Base-by-base conservation (phyloP, 2,113 vertebrate species). In the Gymnorhina tibicen region DNA sequence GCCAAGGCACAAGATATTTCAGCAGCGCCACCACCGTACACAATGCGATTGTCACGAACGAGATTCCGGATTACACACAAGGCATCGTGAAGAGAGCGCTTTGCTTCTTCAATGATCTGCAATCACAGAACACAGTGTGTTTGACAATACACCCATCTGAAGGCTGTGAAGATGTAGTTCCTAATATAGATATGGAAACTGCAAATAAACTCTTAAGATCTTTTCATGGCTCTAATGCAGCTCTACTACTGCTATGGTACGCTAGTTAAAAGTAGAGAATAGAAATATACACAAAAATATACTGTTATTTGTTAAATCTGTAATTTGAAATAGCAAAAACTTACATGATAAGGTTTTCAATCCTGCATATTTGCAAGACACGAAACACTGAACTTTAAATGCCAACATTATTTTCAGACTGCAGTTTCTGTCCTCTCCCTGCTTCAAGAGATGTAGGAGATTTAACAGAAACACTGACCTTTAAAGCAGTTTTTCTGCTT, bases 71-170 rank as follows among this genome's bases (percentile, higher is more conserved):
- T 99, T 16, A 99, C 99, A 44, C 99, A 99, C 81, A 99, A 50
- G 3, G 99, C 99, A 26, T 99, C 99, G 4, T 99, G 99, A 39
- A 99, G 99, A 4, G 99, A 99, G 5, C 99, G 98, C 81, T 99
- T 99, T 1, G 99, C 99, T 92, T 99, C 99, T 93, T 99, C 99
- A 15, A 99, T 99, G 60, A 99, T 99, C 99, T 99, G 49, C 2
- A 74, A 75, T 41, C 8, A 67, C 1, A 72, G 7, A 81, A 37
- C 0, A 37, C 0, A 72, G 32, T 0, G 1, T 16, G 33, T 23
- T 52, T 73, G 52, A 62, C 16, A 77, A 44, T 0, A 79, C 3
- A 22, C 16, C 80, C 85, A 32, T 5, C 21, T n/a, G 49, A 35
- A 90, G 13, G 52, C n/a, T 56, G 20, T 1, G 18, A 62, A 63